Percentiles rank a stretch among this genome's conserved stretches.
Evolutionary conservation across 2,797 vertebrate genomes (phyloP).

Genomic region (Otolemur crassicaudatus): DNA sequence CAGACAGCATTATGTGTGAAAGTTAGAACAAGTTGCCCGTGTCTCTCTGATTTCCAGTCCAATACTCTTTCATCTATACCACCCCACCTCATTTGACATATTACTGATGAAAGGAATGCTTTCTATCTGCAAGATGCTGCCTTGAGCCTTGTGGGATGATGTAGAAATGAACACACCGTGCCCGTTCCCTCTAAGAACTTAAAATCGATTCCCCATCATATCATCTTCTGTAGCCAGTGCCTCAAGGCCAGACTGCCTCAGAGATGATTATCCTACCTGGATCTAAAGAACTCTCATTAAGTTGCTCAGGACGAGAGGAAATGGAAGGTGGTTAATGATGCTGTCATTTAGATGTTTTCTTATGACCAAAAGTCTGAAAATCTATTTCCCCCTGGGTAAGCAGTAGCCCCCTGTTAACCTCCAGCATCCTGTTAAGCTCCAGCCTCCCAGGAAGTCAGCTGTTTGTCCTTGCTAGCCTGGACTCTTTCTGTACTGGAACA

Average conservation of each 20-base stretch:
- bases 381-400: not conserved
- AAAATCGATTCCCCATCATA: constrained; percentile 2
- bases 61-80: not conserved
- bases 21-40: not conserved
- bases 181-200: not conserved
- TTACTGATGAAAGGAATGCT: not conserved
- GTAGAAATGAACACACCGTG: not conserved
- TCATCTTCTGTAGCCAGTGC: not conserved
- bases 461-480: not conserved
- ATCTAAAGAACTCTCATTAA: constrained; percentile 17
- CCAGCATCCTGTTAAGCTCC: not conserved
- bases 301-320: not conserved
- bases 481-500: constrained; percentile 34
- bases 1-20: constrained; percentile 31
- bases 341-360: constrained; percentile 33
- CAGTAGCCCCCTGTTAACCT: not conserved
- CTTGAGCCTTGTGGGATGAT: not conserved
- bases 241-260: not conserved
- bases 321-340: not conserved
- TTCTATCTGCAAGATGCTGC: constrained; percentile 3
- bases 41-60: not conserved
- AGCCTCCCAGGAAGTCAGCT: not conserved
- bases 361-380: not conserved
- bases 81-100: not conserved
- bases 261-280: not conserved